phyloP scores from a whole-genome alignment of 2,113 vertebrate genomes.

The Sander vitreus region DNA sequence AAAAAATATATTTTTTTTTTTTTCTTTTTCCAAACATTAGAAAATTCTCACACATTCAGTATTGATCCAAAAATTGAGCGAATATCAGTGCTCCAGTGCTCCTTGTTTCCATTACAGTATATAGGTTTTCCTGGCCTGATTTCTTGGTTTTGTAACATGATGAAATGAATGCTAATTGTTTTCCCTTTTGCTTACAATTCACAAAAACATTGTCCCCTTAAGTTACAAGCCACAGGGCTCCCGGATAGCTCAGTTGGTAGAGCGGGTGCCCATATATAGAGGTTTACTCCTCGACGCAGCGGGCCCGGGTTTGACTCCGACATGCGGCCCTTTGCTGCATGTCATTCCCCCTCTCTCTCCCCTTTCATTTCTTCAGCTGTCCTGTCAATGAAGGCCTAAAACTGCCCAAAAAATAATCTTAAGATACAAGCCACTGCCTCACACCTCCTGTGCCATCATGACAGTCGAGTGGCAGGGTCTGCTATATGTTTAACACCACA shows the following conservation, averaged over 20 bases:
- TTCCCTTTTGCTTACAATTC: background rate
- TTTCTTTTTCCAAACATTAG: conserved; percentile 14
- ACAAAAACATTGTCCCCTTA: background rate
- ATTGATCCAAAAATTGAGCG: conserved; percentile 45
- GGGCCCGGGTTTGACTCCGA: too few species aligned
- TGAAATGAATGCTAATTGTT: background rate
- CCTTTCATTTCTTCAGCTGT: too few species aligned
- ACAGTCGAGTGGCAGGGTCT: conserved; percentile 17
- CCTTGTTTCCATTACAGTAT: conserved; percentile 21
- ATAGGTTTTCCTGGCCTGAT: background rate
- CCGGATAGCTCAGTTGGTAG: too few species aligned
- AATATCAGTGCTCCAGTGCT: conserved; percentile 18
- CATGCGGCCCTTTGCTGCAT: too few species aligned
- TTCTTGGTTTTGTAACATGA: background rate
- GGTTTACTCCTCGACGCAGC: too few species aligned
- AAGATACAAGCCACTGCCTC: background rate
- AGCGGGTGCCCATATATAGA: too few species aligned
- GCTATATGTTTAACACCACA: conserved; percentile 18
- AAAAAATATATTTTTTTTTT: background rate
- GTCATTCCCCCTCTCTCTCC: too few species aligned
- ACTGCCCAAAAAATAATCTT: background rate
- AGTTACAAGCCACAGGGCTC: background rate
- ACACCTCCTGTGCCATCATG: conserved; percentile 7
- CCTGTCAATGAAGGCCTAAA: too few species aligned
- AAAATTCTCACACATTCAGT: conserved; percentile 40